These are phyloP conservation scores for Dexiosoma caninum DNA, from an alignment of 2,888 invertebrate species.

Conservation along the genomic window DNA sequence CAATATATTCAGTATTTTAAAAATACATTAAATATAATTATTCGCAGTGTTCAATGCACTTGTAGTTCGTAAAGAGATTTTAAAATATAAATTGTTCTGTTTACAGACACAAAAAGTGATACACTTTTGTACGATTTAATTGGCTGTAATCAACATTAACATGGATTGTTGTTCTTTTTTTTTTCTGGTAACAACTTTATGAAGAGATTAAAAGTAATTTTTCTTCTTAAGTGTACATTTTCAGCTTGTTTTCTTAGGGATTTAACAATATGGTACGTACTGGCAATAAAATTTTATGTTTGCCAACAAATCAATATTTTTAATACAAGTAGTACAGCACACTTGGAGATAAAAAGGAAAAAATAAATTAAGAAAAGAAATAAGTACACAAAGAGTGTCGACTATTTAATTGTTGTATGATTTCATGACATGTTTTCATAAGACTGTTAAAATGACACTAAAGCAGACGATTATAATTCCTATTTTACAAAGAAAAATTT, in stretches of 20 bases:
- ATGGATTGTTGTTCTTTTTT: not conserved
- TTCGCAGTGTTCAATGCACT: conserved; percentile 18
- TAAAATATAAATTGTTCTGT: not conserved
- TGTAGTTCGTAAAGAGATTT: not conserved
- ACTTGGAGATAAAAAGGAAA: too few species aligned
- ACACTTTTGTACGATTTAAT: not conserved
- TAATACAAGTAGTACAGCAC: too few species aligned
- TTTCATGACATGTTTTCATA: too few species aligned
- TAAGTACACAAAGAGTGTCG: too few species aligned
- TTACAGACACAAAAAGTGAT: not conserved
- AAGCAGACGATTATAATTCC: too few species aligned
- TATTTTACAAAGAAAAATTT: too few species aligned
- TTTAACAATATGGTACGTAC: not conserved
- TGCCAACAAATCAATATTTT: not conserved
- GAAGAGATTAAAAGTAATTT: conserved; percentile 31
- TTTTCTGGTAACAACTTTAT: conserved; percentile 6
- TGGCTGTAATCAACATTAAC: conserved; percentile 5
- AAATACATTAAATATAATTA: conserved; percentile 38
- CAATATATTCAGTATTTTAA: conserved; percentile 21
- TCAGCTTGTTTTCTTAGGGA: not conserved
- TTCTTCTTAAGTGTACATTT: not conserved
- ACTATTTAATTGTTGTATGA: too few species aligned
- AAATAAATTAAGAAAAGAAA: too few species aligned
- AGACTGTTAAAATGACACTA: too few species aligned
- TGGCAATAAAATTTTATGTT: not conserved